phyloP scores from a whole-genome alignment of 2,888 invertebrate genomes.

The Pocota personata region DNA sequence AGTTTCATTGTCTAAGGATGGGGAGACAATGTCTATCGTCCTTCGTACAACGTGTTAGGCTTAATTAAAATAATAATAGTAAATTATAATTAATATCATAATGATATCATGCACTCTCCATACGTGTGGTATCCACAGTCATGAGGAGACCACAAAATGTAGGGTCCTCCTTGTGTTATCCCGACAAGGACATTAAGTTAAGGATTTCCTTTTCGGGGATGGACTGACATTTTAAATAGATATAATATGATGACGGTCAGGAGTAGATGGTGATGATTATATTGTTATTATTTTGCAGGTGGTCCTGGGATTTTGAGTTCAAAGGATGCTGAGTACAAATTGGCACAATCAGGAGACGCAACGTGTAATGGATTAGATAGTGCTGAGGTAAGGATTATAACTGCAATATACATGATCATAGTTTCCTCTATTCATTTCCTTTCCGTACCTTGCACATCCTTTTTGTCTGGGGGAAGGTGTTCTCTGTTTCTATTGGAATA shows the following conservation, averaged over 20 bases:
- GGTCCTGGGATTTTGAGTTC: constrained; percentile 80
- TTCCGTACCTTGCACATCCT: not conserved
- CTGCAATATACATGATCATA: constrained; percentile 22
- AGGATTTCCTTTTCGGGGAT: constrained; percentile 27
- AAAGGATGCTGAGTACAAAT: constrained; percentile 89
- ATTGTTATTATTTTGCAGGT: constrained; percentile 76
- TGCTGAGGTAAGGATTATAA: constrained; percentile 86
- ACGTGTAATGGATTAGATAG: constrained; percentile 96
- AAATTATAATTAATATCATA: constrained; percentile 71
- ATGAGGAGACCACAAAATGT: constrained; percentile 47
- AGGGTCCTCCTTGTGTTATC: constrained; percentile 23
- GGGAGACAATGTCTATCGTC: constrained; percentile 6
- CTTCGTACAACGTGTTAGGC: constrained; percentile 16
- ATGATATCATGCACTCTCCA: constrained; percentile 62
- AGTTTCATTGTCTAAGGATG: constrained; percentile 75
- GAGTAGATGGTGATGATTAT: constrained; percentile 60
- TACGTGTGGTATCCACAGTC: constrained; percentile 38
- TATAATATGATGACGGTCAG: constrained; percentile 30
- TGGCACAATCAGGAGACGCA: constrained; percentile 96
- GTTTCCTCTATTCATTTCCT: not conserved
- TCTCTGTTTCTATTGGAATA: constrained; percentile 21
- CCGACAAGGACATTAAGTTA: constrained; percentile 30
- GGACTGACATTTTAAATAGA: constrained; percentile 42
- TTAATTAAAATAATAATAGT: constrained; percentile 71
- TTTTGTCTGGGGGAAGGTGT: not conserved